Percentiles rank a stretch among this genome's conserved stretches.
phyloP scores from a whole-genome alignment of 64 coral and sea anemone species.

The Montipora sp. region DNA sequence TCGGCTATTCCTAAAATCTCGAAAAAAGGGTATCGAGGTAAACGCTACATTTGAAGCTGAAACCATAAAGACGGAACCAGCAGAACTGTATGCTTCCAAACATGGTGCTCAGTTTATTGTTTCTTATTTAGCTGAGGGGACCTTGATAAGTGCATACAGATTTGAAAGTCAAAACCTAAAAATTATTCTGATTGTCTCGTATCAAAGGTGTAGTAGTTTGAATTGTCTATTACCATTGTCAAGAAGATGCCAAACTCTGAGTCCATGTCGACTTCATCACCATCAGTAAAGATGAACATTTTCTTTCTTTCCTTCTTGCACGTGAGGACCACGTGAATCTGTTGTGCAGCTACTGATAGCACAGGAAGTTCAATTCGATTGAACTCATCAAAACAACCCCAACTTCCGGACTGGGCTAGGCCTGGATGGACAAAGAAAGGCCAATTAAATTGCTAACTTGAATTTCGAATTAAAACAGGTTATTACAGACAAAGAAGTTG shows the following conservation, averaged over 20 bases:
- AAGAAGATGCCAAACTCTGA: conserved; percentile 99
- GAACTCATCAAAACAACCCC: conserved; percentile 99
- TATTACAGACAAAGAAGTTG: too few relatives aligned
- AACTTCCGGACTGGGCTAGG: conserved; percentile 98
- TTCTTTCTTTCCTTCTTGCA: conserved; percentile 94
- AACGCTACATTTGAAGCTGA: neutral
- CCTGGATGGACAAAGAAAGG: conserved; percentile 29
- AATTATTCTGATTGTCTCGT: too few relatives aligned
- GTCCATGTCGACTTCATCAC: conserved; percentile 96
- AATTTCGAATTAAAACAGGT: too few relatives aligned
- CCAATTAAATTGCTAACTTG: neutral
- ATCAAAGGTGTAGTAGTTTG: neutral
- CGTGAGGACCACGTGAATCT: conserved; percentile 96
- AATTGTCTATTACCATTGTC: conserved; percentile 79
- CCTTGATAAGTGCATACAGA: too few relatives aligned
- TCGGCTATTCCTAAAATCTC: too few relatives aligned
- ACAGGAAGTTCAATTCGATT: conserved; percentile 99
- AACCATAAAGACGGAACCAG: too few relatives aligned
- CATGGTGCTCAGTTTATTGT: too few relatives aligned
- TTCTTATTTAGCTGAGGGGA: too few relatives aligned
- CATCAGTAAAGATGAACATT: conserved; percentile 97
- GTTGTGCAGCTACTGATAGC: conserved; percentile 96
- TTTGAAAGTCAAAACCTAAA: too few relatives aligned
- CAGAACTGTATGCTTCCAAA: too few relatives aligned
- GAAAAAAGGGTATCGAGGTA: too few relatives aligned